A percentile compares a stretch with the other conserved stretches of the same genome.
These are phyloP conservation scores for Telmatherina bonti DNA, from an alignment of 2,797 vertebrate species.

Conservation along the genomic window DNA sequence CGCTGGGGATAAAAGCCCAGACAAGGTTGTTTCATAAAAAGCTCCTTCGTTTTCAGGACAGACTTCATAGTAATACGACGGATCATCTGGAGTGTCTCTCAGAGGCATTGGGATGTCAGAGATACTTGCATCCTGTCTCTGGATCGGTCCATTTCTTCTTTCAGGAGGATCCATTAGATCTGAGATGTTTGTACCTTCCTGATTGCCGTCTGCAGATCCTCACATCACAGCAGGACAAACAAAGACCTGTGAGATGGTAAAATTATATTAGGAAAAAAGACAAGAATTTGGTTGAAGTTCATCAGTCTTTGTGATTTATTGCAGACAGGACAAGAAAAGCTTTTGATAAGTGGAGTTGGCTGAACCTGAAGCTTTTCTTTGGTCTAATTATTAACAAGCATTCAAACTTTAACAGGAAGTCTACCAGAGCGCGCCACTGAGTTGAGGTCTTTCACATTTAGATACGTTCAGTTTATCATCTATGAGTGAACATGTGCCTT, in stretches of 20 bases:
- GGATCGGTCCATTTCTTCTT: background rate
- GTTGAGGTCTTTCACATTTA: background rate
- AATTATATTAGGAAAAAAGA: background rate
- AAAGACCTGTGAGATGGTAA: background rate
- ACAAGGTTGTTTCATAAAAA: constrained; percentile 7
- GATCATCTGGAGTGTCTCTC: background rate
- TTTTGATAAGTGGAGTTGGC: constrained; percentile 34
- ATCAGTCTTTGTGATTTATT: background rate
- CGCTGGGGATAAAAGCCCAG: background rate
- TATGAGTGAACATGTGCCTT: background rate
- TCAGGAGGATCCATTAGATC: constrained; percentile 65
- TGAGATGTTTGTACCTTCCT: background rate
- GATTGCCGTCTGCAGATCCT: constrained; percentile 6
- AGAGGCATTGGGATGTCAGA: constrained; percentile 23
- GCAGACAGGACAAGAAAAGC: background rate
- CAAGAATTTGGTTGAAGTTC: background rate
- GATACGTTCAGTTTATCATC: background rate
- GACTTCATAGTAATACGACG: background rate
- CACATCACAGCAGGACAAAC: constrained; percentile 21
- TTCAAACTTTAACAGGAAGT: constrained; percentile 71
- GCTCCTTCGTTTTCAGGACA: background rate
- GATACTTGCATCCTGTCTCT: constrained; percentile 7
- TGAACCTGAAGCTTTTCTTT: constrained; percentile 19
- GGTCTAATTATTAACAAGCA: constrained; percentile 76
- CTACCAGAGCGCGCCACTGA: constrained; percentile 9